Conservation (phyloP, 2,888 invertebrate species). For the Priocnemis perturbator region DNA sequence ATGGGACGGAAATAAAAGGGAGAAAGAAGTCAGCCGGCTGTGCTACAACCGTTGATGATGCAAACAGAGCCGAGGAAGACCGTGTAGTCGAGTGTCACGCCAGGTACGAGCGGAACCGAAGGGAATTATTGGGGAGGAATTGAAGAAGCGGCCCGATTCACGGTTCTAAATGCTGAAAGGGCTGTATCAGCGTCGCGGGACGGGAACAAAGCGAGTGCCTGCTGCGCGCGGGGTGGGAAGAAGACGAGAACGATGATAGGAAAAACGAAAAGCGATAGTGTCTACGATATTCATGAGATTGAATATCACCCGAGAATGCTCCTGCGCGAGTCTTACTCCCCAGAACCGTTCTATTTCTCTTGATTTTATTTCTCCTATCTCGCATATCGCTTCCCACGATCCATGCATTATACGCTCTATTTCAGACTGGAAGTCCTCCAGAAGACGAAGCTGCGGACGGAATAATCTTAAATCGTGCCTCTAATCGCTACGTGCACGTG, state of each 20-base stretch:
- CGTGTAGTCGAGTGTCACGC: neutral
- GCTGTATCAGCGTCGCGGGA: too few relatives aligned
- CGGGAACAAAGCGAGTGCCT: too few relatives aligned
- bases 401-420: constrained; percentile 1
- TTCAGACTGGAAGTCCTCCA: constrained; percentile 31
- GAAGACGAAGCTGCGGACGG: constrained; percentile 3
- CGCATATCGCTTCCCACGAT: neutral
- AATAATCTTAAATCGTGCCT: constrained; percentile 32
- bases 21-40: too few relatives aligned
- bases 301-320: constrained; percentile 11
- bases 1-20: too few relatives aligned
- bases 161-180: too few relatives aligned
- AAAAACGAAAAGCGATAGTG: too few relatives aligned
- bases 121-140: too few relatives aligned
- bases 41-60: too few relatives aligned
- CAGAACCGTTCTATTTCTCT: constrained; percentile 32
- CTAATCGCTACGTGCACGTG: constrained; percentile 30
- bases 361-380: constrained; percentile 19
- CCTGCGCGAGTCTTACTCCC: constrained; percentile 28
- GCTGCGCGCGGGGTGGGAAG: too few relatives aligned
- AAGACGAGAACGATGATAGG: too few relatives aligned
- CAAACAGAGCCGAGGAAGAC: neutral
- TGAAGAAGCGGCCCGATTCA: too few relatives aligned
- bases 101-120: too few relatives aligned
- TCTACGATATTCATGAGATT: constrained; percentile 35